Conservation (phyloP, 2,113 vertebrate species). For the Malurus elegans region DNA sequence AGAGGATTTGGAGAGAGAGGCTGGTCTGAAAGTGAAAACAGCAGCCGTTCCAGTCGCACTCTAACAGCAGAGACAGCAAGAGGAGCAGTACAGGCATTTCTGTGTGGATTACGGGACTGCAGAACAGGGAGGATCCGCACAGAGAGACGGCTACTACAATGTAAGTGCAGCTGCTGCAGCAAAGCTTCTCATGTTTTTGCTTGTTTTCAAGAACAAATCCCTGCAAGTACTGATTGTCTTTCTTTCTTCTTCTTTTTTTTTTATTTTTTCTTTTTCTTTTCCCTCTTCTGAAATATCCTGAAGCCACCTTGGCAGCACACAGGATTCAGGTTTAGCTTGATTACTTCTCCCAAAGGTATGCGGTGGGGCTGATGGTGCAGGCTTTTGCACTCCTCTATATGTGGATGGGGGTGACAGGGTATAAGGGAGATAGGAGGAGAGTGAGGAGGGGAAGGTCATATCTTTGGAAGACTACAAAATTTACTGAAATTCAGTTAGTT, state of each 20-base stretch:
- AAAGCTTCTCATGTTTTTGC: background rate
- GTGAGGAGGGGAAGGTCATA: background rate
- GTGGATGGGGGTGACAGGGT: background rate
- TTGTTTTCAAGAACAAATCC: background rate
- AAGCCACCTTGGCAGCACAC: background rate
- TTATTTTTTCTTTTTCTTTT: no score
- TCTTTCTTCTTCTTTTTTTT: background rate
- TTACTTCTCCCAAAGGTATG: slow-evolving; percentile 26
- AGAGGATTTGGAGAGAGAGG: slow-evolving; percentile 60
- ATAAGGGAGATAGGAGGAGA: background rate
- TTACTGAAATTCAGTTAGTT: slow-evolving; percentile 12
- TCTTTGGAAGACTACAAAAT: slow-evolving; percentile 29
- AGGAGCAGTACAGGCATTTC: slow-evolving; percentile 4
- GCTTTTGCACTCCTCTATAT: background rate
- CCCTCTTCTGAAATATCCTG: background rate
- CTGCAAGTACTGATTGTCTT: background rate
- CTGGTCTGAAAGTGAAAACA: slow-evolving; percentile 67
- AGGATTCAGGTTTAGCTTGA: background rate
- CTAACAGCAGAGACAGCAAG: background rate
- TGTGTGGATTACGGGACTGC: slow-evolving; percentile 53
- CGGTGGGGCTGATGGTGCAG: background rate
- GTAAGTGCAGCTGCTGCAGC: slow-evolving; percentile 60
- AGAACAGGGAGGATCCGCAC: background rate
- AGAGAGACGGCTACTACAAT: background rate
- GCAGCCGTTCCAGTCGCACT: slow-evolving; percentile 39